phyloP scores from a whole-genome alignment of 2,797 vertebrate species.

The Enteromius mattozi region DNA sequence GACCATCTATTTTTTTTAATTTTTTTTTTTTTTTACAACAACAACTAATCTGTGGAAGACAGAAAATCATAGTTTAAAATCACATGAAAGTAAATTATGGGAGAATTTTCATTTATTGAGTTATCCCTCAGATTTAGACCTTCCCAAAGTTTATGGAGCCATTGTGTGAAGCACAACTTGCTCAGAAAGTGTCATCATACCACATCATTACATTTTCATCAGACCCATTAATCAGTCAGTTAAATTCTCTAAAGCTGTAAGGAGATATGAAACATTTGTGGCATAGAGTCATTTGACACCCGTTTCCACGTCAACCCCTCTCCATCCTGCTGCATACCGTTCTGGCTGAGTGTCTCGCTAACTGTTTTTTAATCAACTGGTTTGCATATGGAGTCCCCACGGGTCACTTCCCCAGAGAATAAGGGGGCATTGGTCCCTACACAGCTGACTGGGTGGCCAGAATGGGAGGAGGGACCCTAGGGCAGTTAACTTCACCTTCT shows the following conservation, averaged over 20 bases:
- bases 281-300: conserved; percentile 53
- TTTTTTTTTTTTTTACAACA: neutral
- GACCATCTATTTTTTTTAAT: too few species aligned
- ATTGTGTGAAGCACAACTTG: conserved; percentile 33
- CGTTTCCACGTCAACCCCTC: conserved; percentile 35
- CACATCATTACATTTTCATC: conserved; percentile 56
- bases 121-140: neutral
- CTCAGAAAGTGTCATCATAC: conserved; percentile 29
- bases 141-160: neutral
- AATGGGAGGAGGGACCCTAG: conserved; percentile 5
- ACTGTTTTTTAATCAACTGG: conserved; percentile 81
- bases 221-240: conserved; percentile 54
- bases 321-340: conserved; percentile 55
- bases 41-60: neutral
- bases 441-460: conserved; percentile 65
- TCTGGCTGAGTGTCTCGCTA: conserved; percentile 64
- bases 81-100: neutral
- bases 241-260: conserved; percentile 50
- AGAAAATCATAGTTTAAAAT: neutral
- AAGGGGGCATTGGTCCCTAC: conserved; percentile 57
- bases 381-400: conserved; percentile 69
- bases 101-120: neutral
- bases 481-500: conserved; percentile 27
- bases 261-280: conserved; percentile 40
- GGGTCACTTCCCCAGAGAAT: conserved; percentile 64